Evolutionary conservation across 1,140 invertebrate genomes (phyloP).

Genomic region (Eubasilissa regina): DNA sequence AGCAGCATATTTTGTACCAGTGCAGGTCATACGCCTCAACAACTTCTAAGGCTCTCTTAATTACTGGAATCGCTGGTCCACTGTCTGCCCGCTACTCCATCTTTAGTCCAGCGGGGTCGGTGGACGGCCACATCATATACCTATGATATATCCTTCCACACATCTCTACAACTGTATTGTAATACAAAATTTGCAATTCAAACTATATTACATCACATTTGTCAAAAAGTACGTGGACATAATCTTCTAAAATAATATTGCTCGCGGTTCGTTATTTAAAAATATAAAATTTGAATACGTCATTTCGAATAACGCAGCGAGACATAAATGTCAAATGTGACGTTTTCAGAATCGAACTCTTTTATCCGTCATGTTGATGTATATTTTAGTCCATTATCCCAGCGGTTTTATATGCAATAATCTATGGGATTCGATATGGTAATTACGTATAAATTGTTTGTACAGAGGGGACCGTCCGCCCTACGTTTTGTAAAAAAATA

Average conservation of each 20-base stretch:
- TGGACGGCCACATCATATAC: too few relatives aligned
- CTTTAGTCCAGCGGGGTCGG: too few relatives aligned
- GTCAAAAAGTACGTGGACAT: too few relatives aligned
- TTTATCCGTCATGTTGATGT: conserved; percentile 22
- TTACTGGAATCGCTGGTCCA: too few relatives aligned
- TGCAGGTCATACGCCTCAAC: too few relatives aligned
- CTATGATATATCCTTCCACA: too few relatives aligned
- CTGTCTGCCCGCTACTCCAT: too few relatives aligned
- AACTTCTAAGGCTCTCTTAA: too few relatives aligned
- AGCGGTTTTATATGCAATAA: conserved; percentile 55
- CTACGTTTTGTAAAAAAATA: not conserved
- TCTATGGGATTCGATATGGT: conserved; percentile 59
- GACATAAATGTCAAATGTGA: conserved; percentile 41
- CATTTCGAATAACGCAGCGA: conserved; percentile 16
- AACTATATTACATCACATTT: too few relatives aligned
- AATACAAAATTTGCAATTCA: too few relatives aligned
- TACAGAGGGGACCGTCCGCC: conserved; percentile 37
- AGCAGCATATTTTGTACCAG: too few relatives aligned
- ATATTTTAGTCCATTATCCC: conserved; percentile 27
- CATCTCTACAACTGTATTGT: too few relatives aligned
- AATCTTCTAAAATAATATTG: not conserved
- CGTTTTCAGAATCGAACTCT: conserved; percentile 36
- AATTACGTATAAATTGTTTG: conserved; percentile 54
- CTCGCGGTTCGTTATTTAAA: conserved; percentile 2
- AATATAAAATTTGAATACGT: conserved; percentile 42